Conservation (phyloP, 1,140 invertebrate species). For the Dufourea novaeangliae region DNA sequence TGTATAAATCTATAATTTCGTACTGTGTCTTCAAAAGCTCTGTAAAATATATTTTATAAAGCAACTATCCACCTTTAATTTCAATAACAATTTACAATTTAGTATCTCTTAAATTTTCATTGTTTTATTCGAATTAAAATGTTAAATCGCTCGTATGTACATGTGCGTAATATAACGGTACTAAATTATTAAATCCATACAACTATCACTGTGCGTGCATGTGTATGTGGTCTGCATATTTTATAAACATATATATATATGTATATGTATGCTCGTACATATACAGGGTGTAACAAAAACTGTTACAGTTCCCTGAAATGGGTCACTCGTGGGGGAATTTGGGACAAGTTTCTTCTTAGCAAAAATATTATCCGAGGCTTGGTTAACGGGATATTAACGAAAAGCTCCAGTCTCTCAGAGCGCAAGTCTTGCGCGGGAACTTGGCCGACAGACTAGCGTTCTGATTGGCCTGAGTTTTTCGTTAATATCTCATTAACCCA, state of each 20-base stretch:
- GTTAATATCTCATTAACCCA: no score
- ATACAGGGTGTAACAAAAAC: no score
- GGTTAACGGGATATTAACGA: no score
- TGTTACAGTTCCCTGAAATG: no score
- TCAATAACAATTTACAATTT: background rate
- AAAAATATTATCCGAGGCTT: no score
- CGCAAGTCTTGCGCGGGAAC: no score
- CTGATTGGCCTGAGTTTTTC: no score
- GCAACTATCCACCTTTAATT: background rate
- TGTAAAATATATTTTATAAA: background rate
- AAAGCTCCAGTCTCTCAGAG: no score
- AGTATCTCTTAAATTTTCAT: background rate
- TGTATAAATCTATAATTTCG: conserved; percentile 48
- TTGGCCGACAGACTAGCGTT: no score
- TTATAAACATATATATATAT: conserved; percentile 9
- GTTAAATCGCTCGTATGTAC: background rate
- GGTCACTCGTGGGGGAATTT: no score
- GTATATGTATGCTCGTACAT: conserved; percentile 12
- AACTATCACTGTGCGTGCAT: conserved; percentile 22
- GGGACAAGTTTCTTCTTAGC: no score
- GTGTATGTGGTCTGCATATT: conserved; percentile 13
- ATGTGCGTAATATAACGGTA: background rate
- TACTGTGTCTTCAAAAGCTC: background rate
- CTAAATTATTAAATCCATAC: conserved; percentile 21
- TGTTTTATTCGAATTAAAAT: background rate